A percentile compares a stretch with the other conserved stretches of the same genome.
These are phyloP conservation scores for Agriotes lineatus DNA, from an alignment of 2,888 invertebrate genomes.

Conservation along the genomic window DNA sequence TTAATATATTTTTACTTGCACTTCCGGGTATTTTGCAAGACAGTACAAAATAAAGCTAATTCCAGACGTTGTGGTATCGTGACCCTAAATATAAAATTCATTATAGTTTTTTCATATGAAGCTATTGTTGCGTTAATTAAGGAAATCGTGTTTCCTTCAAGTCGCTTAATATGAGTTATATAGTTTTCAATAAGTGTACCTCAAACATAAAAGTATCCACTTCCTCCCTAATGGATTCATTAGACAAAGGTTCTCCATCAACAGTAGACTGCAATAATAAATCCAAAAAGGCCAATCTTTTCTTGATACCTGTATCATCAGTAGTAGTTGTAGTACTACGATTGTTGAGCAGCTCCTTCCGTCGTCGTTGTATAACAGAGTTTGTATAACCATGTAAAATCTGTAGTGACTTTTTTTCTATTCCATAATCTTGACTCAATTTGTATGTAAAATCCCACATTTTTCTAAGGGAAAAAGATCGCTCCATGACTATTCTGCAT, in stretches of 20 bases:
- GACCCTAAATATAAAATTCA: conserved; percentile 59
- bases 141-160: too few species aligned
- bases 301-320: conserved; percentile 68
- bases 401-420: conserved; percentile 67
- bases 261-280: conserved; percentile 70
- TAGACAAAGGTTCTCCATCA: conserved; percentile 72
- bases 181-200: conserved; percentile 63
- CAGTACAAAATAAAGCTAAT: conserved; percentile 66
- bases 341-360: conserved; percentile 43
- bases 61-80: conserved; percentile 67
- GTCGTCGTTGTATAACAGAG: conserved; percentile 68
- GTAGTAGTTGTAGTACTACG: neutral
- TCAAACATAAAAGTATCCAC: conserved; percentile 83
- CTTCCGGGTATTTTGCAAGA: conserved; percentile 64
- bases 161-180: too few species aligned
- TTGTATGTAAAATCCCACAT: conserved; percentile 66
- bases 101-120: neutral
- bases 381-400: conserved; percentile 70
- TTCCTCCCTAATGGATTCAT: conserved; percentile 75
- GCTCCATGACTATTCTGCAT: conserved; percentile 53
- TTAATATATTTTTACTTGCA: conserved; percentile 55
- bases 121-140: too few species aligned
- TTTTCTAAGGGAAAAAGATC: conserved; percentile 64
- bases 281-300: conserved; percentile 77
- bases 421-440: conserved; percentile 71